Evolutionary conservation across 2,888 invertebrate species (phyloP), one percentile per base, ranked within the genome.

Genomic region (Biston betularia): DNA sequence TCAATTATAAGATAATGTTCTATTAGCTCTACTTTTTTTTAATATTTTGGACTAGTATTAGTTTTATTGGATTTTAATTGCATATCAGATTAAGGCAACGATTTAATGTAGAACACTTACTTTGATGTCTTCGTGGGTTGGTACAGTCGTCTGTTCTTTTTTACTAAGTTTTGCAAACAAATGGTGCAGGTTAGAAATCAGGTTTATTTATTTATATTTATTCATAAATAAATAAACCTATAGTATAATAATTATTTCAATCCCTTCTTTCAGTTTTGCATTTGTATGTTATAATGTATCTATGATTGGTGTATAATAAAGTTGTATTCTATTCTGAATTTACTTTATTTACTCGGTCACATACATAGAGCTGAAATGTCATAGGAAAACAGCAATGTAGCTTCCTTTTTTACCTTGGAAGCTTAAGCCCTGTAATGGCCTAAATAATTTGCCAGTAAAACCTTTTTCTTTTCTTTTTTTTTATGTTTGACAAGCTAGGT

Each of bases 11-110:
- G 3, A 24, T 24, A 24, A 24, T n/a, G 11, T 7, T 6, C 15
- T 38, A 46, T 38, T 57, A 48, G 38, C 12, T 50, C 50, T 50
- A 50, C 50, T 8, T 50, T 34, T 50, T 34, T 8, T 50, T 6
- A n/a, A n/a, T 8, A 49, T 49, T 49, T 33, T 12, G 49, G 6
- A 49, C 12, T 34, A 12, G 12, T 34, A 9, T 10, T 52, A 52
- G 3, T 24, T 0, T 56, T 49, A 62, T 66, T 60, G 12, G 52
- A 48, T 49, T 54, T 66, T 58, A 58, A 62, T 66, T 48, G 53
- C 63, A 40, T 52, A 63, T 34, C 46, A 45, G 60, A 56, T 59
- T 52, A 59, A 35, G 14, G 0, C 11, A 14, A 38, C 38, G 15
- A 15, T 15, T 53, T 11, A 10, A 15, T 53, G 15, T 40, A 38